phyloP scores from a whole-genome alignment of 2,797 vertebrate genomes.

The Cygnus olor region DNA sequence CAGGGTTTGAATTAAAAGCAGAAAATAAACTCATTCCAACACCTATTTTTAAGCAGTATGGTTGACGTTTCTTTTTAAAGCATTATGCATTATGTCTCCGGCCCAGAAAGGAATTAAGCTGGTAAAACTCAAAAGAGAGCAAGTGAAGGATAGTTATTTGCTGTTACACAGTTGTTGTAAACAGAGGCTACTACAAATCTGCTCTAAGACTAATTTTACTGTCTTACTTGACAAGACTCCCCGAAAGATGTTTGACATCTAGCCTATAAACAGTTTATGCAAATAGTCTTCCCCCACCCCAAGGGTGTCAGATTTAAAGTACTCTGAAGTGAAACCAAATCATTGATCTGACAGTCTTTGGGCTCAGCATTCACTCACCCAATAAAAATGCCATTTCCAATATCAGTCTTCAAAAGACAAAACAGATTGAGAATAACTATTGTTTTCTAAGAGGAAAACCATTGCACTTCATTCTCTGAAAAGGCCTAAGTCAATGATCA shows the following conservation, averaged over 20 bases:
- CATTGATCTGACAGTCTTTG: not conserved
- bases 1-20: not conserved
- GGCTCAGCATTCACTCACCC: not conserved
- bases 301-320: conserved; percentile 2
- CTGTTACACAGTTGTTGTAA: not conserved
- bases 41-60: not conserved
- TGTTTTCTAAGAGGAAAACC: conserved; percentile 16
- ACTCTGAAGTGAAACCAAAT: conserved; percentile 14
- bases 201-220: not conserved
- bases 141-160: not conserved
- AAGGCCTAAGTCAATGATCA: conserved; percentile 5
- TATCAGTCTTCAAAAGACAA: not conserved
- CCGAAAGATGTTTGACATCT: conserved; percentile 1
- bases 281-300: not conserved
- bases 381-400: conserved; percentile 16
- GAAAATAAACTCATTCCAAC: not conserved
- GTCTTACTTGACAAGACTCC: not conserved
- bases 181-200: not conserved
- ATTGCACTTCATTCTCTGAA: not conserved
- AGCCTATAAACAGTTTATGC: not conserved
- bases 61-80: not conserved
- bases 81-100: not conserved
- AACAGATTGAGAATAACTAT: not conserved
- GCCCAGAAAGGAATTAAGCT: not conserved
- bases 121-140: not conserved